Base-by-base conservation (phyloP, 2,113 vertebrate genomes). In the Gadus chalcogrammus region DNA sequence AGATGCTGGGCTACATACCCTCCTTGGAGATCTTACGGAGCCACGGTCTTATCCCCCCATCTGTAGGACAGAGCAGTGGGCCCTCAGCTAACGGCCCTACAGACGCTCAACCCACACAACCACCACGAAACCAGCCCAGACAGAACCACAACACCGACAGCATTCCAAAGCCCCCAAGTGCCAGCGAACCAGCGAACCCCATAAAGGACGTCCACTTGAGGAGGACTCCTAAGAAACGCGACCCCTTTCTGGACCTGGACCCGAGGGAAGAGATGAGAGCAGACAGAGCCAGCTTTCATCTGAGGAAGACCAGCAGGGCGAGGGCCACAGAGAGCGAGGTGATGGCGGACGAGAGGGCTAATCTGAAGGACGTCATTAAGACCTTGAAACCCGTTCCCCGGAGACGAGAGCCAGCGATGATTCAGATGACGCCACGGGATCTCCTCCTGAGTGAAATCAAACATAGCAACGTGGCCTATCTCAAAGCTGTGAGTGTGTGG, bases 391-490 rank as follows among this genome's bases (percentile, higher is more conserved):
- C 97, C 0, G 52, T 99, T 35, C 93, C 97, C 7, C 94, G 93
- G 63, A 93, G 92, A 17, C 91, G 97, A 58, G 84, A 94, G 0
- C 94, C 96, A 2, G 94, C 97, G 0, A 85, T 95, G n/a, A 93
- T 97, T 0, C 92, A 98, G 0, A 75, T 91, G 69, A 98, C 96
- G 0, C 97, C 97, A 0, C 90, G 97, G 28, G 97, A 98, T 78
- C 85, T 93, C 72, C 94, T 98, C 0, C 88, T 99, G 1, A 94
- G 79, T 0, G 94, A 96, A 87, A 99, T 99, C 69, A 94, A 94
- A 48, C 94, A 95, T 68, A 98, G 97, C 84, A 97, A 94, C 0
- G 93, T 99, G 0, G 97, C 97, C 15, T 97, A 95, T 55, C 96
- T 99, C 3, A 98, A 93, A 91, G 81, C 97, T 76, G 89, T 90